Conservation (phyloP, 2,797 vertebrate genomes). For the Xyrichtys novacula region DNA sequence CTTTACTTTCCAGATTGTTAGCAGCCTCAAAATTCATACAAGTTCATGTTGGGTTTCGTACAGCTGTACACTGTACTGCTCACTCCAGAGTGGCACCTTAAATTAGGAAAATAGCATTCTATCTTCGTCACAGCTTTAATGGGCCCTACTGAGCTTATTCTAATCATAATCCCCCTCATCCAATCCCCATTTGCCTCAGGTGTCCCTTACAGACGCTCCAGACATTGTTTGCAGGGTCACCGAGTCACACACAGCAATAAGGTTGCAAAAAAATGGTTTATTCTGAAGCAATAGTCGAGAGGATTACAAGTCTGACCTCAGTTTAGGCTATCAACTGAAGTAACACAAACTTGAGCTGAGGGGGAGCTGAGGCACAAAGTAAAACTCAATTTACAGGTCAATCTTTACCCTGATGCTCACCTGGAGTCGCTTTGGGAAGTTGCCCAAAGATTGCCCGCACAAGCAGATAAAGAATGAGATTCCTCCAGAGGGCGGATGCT, state of each 20-base stretch:
- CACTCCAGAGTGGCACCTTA: background rate
- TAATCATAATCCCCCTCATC: too few species aligned
- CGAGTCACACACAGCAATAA: slow-evolving; percentile 38
- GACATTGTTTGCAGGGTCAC: slow-evolving; percentile 46
- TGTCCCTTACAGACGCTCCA: slow-evolving; percentile 49
- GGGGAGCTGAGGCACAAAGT: slow-evolving; percentile 6
- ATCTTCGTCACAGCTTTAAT: slow-evolving; percentile 2
- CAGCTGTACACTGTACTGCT: background rate
- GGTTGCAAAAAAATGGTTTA: slow-evolving; percentile 51
- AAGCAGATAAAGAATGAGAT: slow-evolving; percentile 25
- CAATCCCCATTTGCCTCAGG: slow-evolving; percentile 52
- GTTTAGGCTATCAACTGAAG: slow-evolving; percentile 36
- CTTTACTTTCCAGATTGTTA: slow-evolving; percentile 19
- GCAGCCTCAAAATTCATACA: slow-evolving; percentile 19
- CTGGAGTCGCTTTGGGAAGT: slow-evolving; percentile 22
- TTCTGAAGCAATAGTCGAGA: slow-evolving; percentile 33
- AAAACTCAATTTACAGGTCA: slow-evolving; percentile 35
- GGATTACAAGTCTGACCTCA: slow-evolving; percentile 42
- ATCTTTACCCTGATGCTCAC: slow-evolving; percentile 14
- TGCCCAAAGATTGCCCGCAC: slow-evolving; percentile 9
- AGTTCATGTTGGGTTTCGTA: slow-evolving; percentile 17
- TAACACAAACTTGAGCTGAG: slow-evolving; percentile 23
- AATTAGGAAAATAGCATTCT: background rate
- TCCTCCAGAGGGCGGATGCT: slow-evolving; percentile 26
- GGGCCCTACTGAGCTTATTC: too few species aligned